Conservation (phyloP, 1,140 invertebrate species). For the Drosophila malerkotliana region DNA sequence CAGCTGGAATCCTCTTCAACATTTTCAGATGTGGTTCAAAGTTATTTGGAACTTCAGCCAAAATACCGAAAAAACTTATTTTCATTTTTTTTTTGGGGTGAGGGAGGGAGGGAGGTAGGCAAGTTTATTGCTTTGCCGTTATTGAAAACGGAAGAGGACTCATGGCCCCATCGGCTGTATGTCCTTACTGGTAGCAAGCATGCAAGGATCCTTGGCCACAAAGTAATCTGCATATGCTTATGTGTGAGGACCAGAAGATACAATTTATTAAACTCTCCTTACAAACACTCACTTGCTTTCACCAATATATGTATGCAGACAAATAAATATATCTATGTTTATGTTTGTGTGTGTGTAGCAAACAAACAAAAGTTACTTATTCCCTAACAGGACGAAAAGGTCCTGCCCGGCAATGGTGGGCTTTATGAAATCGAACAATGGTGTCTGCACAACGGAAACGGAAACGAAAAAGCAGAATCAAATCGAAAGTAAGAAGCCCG, state of each 20-base stretch:
- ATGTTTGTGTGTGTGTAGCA: conserved; percentile 5
- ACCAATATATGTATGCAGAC: neutral
- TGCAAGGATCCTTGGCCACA: conserved; percentile 10
- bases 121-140: conserved; percentile 68
- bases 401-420: neutral
- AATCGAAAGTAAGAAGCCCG: conserved; percentile 4
- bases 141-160: conserved; percentile 58
- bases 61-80: conserved; percentile 1
- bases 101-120: neutral
- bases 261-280: conserved; percentile 64
- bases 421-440: conserved; percentile 15
- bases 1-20: neutral
- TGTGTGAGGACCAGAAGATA: conserved; percentile 47
- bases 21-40: neutral
- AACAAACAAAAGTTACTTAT: conserved; percentile 48
- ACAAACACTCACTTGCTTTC: conserved; percentile 9
- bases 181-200: no score
- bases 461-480: neutral
- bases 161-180: neutral
- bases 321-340: neutral
- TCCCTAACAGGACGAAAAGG: conserved; percentile 12
- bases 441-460: neutral
- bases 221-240: conserved; percentile 62
- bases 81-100: conserved; percentile 6
- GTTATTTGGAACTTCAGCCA: neutral